Base-by-base conservation (phyloP, 2,113 vertebrate species). In the Oenanthe oenanthe region DNA sequence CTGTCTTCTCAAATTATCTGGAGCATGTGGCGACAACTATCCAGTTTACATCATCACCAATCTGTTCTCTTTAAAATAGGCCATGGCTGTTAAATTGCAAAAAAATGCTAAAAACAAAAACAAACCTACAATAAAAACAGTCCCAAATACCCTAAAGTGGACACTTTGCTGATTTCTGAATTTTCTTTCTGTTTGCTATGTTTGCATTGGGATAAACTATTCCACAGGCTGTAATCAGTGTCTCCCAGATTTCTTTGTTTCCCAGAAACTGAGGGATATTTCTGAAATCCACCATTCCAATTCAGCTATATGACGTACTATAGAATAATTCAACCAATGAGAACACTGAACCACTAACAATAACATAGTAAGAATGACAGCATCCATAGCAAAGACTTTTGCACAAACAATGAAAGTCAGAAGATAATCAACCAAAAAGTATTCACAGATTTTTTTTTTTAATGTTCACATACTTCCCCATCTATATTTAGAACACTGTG, bases 231-330 rank as follows among this genome's bases (percentile, higher is more conserved):
- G 24, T 62, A 89, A 38, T 84, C 61, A 80, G 61, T 73, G 16
- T 57, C 38, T 88, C 51, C 24, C 76, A 89, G 61, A 65, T 60
- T 83, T 79, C 10, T 71, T 58, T 92, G n/a, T 76, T 73, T 43
- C 80, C 24, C 53, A 85, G 65, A 91, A 91, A 89, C 7, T 50
- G 31, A 62, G 45, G 25, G 77, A 40, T 43, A 56, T 53, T 91
- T 93, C 73, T 95, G 36, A 96, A 96, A 86, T 40, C 13, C 58
- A 91, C 72, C 20, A 20, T 75, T 94, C 48, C 60, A 68, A 36
- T 20, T 82, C 40, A 47, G 9, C 71, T 82, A 58, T 13, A 32
- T 54, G 60, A 72, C 0, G 0, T 57, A 60, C 17, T 66, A 38
- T 47, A 89, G 78, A 94, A 90, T 71, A 70, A 61, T 77, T 51